Evolutionary conservation across 1,140 invertebrate genomes (phyloP).

Genomic region (Berghia stephanieae): DNA sequence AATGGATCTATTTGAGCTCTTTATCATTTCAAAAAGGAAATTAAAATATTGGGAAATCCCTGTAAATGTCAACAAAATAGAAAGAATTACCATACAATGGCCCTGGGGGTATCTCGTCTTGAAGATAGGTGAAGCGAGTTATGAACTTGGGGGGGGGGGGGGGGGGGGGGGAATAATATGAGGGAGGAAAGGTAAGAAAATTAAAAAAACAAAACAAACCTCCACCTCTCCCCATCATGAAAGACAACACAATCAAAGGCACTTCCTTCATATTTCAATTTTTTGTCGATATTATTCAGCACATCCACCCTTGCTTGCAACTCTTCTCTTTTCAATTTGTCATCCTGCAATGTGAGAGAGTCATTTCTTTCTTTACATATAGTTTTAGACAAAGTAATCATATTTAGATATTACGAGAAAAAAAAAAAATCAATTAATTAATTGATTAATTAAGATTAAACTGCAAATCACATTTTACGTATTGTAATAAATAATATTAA

Average conservation of each 20-base stretch:
- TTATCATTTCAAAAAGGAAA: not conserved
- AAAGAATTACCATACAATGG: not conserved
- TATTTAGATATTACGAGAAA: too few species aligned
- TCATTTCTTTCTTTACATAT: too few species aligned
- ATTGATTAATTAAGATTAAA: too few species aligned
- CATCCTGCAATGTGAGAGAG: constrained; percentile 67
- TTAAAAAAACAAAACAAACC: constrained; percentile 67
- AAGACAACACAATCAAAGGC: constrained; percentile 94
- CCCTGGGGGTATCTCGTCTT: too few species aligned
- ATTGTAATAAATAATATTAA: too few species aligned
- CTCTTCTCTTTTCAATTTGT: constrained; percentile 90
- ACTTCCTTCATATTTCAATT: constrained; percentile 85
- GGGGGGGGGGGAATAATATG: not conserved
- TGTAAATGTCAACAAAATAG: not conserved
- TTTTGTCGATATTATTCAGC: constrained; percentile 84
- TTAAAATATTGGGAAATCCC: not conserved
- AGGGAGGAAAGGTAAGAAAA: not conserved
- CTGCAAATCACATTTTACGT: too few species aligned
- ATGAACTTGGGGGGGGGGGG: too few species aligned
- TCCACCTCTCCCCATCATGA: constrained; percentile 83
- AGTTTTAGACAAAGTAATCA: too few species aligned
- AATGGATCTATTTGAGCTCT: not conserved
- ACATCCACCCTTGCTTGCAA: constrained; percentile 86
- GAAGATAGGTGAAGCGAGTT: too few species aligned
- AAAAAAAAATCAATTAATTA: too few species aligned